phyloP scores from a whole-genome alignment of 2,113 vertebrate species.

The Stegastes partitus region DNA sequence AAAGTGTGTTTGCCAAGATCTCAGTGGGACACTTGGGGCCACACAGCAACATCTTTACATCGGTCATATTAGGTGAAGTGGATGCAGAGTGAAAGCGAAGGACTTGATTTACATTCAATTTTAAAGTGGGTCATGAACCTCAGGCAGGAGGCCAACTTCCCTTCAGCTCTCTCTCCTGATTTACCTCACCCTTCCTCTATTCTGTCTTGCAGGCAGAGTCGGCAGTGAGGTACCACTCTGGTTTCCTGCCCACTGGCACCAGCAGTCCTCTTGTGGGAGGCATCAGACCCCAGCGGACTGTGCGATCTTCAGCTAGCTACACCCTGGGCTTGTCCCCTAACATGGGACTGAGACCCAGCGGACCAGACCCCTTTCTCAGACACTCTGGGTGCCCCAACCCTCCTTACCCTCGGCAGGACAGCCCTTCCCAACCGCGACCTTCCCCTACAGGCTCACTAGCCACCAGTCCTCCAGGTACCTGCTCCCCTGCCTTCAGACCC shows the following conservation, averaged over 20 bases:
- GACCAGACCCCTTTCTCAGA: constrained; percentile 82
- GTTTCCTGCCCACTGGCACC: constrained; percentile 83
- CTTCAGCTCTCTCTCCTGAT: constrained; percentile 45
- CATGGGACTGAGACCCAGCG: constrained; percentile 80
- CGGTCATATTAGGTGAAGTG: constrained; percentile 55
- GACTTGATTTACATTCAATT: constrained; percentile 68
- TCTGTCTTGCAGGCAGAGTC: constrained; percentile 80
- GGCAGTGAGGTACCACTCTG: constrained; percentile 79
- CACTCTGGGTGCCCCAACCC: constrained; percentile 83
- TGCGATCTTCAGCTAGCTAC: constrained; percentile 86
- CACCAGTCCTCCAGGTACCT: constrained; percentile 91
- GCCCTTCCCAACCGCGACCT: constrained; percentile 88
- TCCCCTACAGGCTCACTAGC: constrained; percentile 93
- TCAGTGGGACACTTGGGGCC: constrained; percentile 25
- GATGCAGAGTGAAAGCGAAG: constrained; percentile 40
- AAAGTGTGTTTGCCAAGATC: constrained; percentile 61
- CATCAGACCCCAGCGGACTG: constrained; percentile 79
- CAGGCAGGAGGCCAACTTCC: constrained; percentile 61
- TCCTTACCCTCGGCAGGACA: constrained; percentile 85
- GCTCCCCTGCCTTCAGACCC: constrained; percentile 92
- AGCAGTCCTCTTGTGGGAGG: constrained; percentile 83
- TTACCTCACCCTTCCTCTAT: constrained; percentile 34
- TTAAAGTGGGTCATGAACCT: constrained; percentile 51
- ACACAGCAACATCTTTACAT: constrained; percentile 35
- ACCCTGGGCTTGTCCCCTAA: constrained; percentile 86